These are phyloP conservation scores for Aurelia coerulea DNA, from an alignment of 30 jellyfish, hydroid and myxozoan genomes.

Conservation along the genomic window DNA sequence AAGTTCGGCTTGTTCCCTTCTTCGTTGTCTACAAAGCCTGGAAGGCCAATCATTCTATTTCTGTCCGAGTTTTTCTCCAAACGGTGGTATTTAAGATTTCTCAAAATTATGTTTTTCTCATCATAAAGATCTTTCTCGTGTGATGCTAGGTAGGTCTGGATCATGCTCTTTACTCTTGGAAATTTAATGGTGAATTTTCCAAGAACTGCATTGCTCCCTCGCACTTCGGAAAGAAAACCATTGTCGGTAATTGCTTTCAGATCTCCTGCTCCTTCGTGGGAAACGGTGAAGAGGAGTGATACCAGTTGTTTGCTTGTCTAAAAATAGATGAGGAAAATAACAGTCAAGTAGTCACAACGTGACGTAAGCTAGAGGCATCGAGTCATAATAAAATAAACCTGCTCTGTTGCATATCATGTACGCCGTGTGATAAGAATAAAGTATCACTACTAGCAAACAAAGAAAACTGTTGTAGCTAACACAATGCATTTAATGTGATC, in stretches of 20 bases:
- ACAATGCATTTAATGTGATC: too few species aligned
- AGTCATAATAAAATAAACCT: too few species aligned
- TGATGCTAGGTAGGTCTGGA: constrained; percentile 72
- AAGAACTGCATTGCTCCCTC: constrained; percentile 64
- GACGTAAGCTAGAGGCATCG: too few species aligned
- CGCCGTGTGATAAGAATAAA: too few species aligned
- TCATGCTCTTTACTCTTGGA: constrained; percentile 44
- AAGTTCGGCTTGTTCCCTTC: constrained; percentile 71
- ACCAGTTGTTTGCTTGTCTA: constrained; percentile 79
- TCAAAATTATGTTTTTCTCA: constrained; percentile 71
- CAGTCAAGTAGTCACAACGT: too few species aligned
- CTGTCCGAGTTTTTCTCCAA: constrained; percentile 60
- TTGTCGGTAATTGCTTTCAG: constrained; percentile 21
- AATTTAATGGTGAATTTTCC: constrained; percentile 78
- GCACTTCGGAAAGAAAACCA: constrained; percentile 53
- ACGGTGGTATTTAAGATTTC: constrained; percentile 59
- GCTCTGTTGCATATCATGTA: too few species aligned
- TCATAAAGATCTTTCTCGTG: constrained; percentile 73
- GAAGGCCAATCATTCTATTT: constrained; percentile 78
- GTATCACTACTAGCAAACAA: too few species aligned
- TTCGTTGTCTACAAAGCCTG: constrained; percentile 55
- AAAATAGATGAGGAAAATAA: background rate
- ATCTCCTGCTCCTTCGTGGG: constrained; percentile 83
- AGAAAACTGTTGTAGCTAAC: too few species aligned
- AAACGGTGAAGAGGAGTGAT: constrained; percentile 78